These are phyloP conservation scores for Apteryx mantelli DNA, from an alignment of 2,113 vertebrate genomes.

Conservation along the genomic window DNA sequence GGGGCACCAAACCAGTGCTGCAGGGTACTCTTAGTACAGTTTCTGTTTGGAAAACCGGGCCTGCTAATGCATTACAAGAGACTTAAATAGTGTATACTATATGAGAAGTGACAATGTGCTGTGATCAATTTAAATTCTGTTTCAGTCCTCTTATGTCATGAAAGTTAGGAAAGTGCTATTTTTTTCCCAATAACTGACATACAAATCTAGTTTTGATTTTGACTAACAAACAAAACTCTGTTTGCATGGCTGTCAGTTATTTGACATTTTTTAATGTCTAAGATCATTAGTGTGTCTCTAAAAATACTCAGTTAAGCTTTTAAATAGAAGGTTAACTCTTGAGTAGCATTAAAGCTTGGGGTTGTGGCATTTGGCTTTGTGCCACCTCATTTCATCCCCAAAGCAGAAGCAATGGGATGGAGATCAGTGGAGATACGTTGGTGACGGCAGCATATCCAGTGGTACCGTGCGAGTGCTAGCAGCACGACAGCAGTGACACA, in stretches of 20 bases:
- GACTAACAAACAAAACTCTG: rapidly evolving
- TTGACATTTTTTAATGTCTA: rapidly evolving
- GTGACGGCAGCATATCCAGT: too few relatives aligned
- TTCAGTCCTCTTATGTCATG: too few relatives aligned
- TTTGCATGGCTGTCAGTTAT: rapidly evolving
- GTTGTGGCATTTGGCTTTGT: rapidly evolving
- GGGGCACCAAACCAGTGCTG: rapidly evolving
- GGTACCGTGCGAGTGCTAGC: too few relatives aligned
- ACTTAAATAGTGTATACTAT: rapidly evolving
- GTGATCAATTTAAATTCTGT: rapidly evolving
- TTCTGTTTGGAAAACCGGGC: neutral
- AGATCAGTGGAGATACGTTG: too few relatives aligned
- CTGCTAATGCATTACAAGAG: rapidly evolving
- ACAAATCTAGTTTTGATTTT: rapidly evolving
- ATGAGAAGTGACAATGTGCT: rapidly evolving
- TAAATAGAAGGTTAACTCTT: rapidly evolving
- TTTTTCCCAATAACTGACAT: too few relatives aligned
- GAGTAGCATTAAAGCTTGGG: neutral
- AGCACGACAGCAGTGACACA: neutral
- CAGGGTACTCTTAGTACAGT: neutral
- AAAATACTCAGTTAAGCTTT: too few relatives aligned
- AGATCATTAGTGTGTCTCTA: rapidly evolving
- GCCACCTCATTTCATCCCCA: too few relatives aligned
- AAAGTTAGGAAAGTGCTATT: too few relatives aligned
- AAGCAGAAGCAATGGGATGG: too few relatives aligned